Evolutionary conservation across 2,888 invertebrate species (phyloP).

Genomic region (Parnassius orleans): DNA sequence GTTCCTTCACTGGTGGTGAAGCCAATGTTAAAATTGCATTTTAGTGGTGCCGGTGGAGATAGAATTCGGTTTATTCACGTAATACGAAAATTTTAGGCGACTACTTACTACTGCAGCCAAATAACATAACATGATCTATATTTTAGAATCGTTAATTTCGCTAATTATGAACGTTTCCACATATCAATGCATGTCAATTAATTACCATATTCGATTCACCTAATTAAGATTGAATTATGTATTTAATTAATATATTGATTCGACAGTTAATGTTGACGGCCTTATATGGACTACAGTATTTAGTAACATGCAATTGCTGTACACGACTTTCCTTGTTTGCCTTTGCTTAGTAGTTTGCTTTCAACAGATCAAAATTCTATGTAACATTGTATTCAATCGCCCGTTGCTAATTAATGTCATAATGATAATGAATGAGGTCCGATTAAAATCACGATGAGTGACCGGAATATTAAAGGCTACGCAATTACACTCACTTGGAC

Average conservation of each 20-base stretch:
- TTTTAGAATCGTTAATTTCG: no score
- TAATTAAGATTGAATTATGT: not conserved
- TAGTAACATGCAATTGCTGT: not conserved
- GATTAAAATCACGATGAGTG: constrained; percentile 30
- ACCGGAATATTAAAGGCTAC: constrained; percentile 27
- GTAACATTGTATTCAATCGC: constrained; percentile 8
- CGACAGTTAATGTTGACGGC: not conserved
- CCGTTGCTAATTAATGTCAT: constrained; percentile 18
- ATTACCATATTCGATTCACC: constrained; percentile 3
- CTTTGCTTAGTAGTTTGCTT: constrained; percentile 4
- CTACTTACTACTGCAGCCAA: no score
- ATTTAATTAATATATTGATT: constrained; percentile 5
- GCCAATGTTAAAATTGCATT: no score
- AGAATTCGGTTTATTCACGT: no score
- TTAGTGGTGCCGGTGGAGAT: no score
- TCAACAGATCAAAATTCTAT: constrained; percentile 6
- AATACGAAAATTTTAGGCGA: no score
- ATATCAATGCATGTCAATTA: constrained; percentile 1
- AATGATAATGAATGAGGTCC: constrained; percentile 29
- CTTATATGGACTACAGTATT: constrained; percentile 1
- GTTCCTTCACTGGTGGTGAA: no score
- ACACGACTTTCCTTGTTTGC: constrained; percentile 4
- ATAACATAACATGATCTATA: no score
- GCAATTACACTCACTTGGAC: constrained; percentile 11
- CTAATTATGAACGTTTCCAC: no score